Base-by-base conservation (phyloP, 1,140 invertebrate species). In the Drosophila malerkotliana region DNA sequence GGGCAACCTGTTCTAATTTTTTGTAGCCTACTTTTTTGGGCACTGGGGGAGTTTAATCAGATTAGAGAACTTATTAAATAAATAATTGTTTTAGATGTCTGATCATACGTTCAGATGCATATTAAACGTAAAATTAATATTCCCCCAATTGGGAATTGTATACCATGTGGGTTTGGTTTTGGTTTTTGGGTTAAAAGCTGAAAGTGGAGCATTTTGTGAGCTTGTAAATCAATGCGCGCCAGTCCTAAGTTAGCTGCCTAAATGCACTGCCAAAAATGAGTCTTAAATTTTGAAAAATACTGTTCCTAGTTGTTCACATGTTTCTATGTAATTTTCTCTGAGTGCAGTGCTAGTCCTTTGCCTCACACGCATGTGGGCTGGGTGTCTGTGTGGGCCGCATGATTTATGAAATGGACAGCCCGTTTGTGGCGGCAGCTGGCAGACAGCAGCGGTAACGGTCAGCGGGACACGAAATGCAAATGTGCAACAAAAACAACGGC, bases 331-430 rank as follows among this genome's bases (percentile, higher is more conserved):
- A 21, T 21, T 21, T 21, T 28, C 37, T 44, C 26, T 21, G 1
- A 52, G 47, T 67, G 48, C 2, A 18, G 44, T 30, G 32, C 14
- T 10, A 45, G 30, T 8, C 44, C 21, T 10, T 21, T 8, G 18
- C 24, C 8, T n/a, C 32, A 49, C 44, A 63, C 32, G 9, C 9
- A 9, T 3, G 8, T 9, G 32, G 8, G 32, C 8, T 32, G 3
- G 3, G 32, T 32, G 32, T 32, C 1, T 32, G 32, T 32, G 37
- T 53, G 63, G 64, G 44, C 47, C 53, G 82, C 67, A 88, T 87
- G 82, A 87, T 87, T 87, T 87, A 87, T 87, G 69, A 78, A 63
- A 71, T 37, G 60, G 62, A 12, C 74, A 62, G 52, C 77, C 77
- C 66, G 56, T 77, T 84, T 79, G 80, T 48, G 51, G 53, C 61